These are phyloP conservation scores for Monoplex corrugatus DNA, from an alignment of 2,888 invertebrate species.

Conservation along the genomic window DNA sequence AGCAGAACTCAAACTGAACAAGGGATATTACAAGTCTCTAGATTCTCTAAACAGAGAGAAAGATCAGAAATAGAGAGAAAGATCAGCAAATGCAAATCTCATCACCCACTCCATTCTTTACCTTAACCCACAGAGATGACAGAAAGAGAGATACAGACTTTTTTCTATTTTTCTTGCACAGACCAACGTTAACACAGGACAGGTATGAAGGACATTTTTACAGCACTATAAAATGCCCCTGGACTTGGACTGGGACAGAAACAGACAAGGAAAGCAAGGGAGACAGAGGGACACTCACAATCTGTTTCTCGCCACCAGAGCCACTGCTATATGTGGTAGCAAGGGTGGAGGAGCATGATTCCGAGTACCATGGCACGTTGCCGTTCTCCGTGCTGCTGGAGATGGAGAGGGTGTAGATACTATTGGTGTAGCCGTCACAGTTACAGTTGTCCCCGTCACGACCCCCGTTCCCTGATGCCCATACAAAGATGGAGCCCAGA, in stretches of 20 bases:
- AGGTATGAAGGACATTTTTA: too few species aligned
- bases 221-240: too few species aligned
- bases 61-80: too few species aligned
- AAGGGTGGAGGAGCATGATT: conserved; percentile 98
- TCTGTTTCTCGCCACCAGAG: conserved; percentile 87
- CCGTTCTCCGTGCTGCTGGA: conserved; percentile 87
- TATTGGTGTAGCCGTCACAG: conserved; percentile 99
- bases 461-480: conserved; percentile 99
- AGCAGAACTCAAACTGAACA: too few species aligned
- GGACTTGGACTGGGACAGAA: neutral
- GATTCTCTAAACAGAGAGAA: too few species aligned
- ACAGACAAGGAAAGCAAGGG: neutral
- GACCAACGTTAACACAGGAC: too few species aligned
- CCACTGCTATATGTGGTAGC: conserved; percentile 99
- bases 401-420: conserved; percentile 98
- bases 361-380: conserved; percentile 94
- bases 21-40: too few species aligned
- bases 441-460: conserved; percentile 95
- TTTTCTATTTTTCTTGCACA: too few species aligned
- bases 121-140: too few species aligned
- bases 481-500: conserved; percentile 98
- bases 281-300: conserved; percentile 78
- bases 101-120: too few species aligned
- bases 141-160: too few species aligned
- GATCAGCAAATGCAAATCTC: too few species aligned